Base-by-base conservation (phyloP, 2,113 vertebrate genomes). In the Petaurus breviceps region DNA sequence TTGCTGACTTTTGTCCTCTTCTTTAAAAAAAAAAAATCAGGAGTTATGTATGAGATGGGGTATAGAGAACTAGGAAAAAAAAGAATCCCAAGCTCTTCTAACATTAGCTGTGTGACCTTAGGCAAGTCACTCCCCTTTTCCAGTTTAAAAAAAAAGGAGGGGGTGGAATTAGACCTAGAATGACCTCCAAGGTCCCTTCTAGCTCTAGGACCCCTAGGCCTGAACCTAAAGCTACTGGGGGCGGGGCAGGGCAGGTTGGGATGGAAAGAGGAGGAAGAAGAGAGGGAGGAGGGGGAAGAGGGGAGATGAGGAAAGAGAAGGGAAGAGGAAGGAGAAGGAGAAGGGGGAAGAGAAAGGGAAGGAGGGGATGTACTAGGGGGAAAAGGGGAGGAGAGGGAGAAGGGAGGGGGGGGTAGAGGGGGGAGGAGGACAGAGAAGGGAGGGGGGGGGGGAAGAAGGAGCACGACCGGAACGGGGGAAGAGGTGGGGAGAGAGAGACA, bases 361-460 rank as follows among this genome's bases (percentile, higher is more conserved):
- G 25, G 7, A 26, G 4, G 7, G 6, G 25, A 25, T 49, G 47
- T 49, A 49, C 47, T 4, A 25, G 25, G 26, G 10, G 10, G 9
- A 3, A 8, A 23, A 11, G 25, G 9, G 9, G 55, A 26, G 12
- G 28, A 3, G 55, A 3, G 31, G 3, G 14, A 3, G 28, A 28
- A 11, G 28, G 25, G 10, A 4, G 2, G 28, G 57, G 3, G 25
- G 8, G 8, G 23, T 3, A 26, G 28, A 31, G 9, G 10, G 9
- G 8, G 26, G 8, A 11, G 10, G 11, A 2, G 2, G 28, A 12
- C 2, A 12, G 10, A 31, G 3, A 28, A 3, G 28, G 10, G 9
- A 0, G 31, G 28, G 2, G 2, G 19, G 9, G 10, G 28, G 28
- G 57, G 11, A 31, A 0, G 28, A 61, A 10, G 57, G 8, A 26